Conservation (phyloP, 2,797 vertebrate species). For the Muscicapa striata region DNA sequence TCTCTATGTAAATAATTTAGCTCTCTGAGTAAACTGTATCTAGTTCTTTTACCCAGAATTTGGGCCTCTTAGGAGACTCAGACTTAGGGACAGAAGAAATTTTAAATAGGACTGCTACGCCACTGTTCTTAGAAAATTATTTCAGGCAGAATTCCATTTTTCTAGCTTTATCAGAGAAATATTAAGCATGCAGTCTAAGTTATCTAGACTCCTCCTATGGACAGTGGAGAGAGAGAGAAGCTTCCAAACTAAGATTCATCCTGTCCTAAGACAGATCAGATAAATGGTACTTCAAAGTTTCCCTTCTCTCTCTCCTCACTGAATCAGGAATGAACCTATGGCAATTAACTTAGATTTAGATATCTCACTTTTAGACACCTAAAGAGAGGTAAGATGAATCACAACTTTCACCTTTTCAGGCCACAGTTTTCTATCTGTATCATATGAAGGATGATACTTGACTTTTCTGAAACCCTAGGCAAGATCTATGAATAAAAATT, state of each 20-base stretch:
- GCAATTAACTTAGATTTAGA: conserved; percentile 34
- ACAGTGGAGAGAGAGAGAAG: background rate
- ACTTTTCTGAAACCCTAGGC: background rate
- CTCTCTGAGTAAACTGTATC: background rate
- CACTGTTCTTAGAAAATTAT: background rate
- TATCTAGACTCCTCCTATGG: background rate
- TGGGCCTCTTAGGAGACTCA: background rate
- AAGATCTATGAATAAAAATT: conserved; percentile 15
- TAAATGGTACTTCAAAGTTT: background rate
- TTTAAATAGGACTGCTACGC: background rate
- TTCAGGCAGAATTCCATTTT: background rate
- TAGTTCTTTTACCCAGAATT: background rate
- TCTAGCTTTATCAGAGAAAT: background rate
- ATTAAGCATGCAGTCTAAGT: background rate
- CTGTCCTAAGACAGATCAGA: background rate
- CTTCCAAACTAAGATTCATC: background rate
- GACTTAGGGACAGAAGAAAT: background rate
- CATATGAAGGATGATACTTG: background rate
- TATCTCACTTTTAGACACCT: background rate
- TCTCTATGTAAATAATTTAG: background rate
- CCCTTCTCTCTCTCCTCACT: background rate
- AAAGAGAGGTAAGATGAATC: conserved; percentile 24
- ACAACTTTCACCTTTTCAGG: conserved; percentile 12
- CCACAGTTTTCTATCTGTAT: background rate
- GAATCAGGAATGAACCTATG: background rate